Evolutionary conservation across 2,113 vertebrate species (phyloP), one percentile per base, ranked within the genome.

Genomic region (Apus apus): DNA sequence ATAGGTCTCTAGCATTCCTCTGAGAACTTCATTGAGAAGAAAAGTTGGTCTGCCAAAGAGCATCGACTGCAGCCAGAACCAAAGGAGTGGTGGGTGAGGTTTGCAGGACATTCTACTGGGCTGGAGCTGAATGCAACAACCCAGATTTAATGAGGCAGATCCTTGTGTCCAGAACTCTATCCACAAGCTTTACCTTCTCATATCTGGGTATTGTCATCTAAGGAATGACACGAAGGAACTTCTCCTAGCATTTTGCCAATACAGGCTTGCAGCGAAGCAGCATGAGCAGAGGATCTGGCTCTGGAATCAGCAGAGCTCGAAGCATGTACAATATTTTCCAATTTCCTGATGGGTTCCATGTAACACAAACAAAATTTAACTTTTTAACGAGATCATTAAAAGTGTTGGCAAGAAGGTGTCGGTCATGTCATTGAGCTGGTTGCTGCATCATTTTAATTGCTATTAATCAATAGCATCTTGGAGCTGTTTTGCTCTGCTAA

Each of bases 401-500:
- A 79, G 67, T 2, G 5, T 1, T 82, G 87, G 89, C 77, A 46
- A 51, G 89, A 71, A 66, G 13, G 76, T 67, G 74, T n/a, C 0
- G 3, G 50, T 78, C 93, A 29, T 57, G 70, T 87, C 61, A 2
- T 29, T 6, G 40, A 43, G 21, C 16, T 84, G 12, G 73, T 29
- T 66, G 90, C 43, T 79, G 40, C 62, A 68, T 89, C 45, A 1
- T 81, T 78, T 38, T 73, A 80, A 77, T 51, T 56, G 72, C 53
- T 20, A 17, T 85, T 90, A 93, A 83, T 85, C 20, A 40, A 72
- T n/a, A 38, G 89, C 78, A 66, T 92, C 96, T 67, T 79, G 83
- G 87, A 90, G 65, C 65, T 38, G 70, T 81, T 89, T 72, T 54
- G 36, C 89, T 96, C 75, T 5, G 73, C 48, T 82, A 95, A 97